Evolutionary conservation across 2,113 vertebrate species (phyloP).

Genomic region (Gnathonemus longibarbis): DNA sequence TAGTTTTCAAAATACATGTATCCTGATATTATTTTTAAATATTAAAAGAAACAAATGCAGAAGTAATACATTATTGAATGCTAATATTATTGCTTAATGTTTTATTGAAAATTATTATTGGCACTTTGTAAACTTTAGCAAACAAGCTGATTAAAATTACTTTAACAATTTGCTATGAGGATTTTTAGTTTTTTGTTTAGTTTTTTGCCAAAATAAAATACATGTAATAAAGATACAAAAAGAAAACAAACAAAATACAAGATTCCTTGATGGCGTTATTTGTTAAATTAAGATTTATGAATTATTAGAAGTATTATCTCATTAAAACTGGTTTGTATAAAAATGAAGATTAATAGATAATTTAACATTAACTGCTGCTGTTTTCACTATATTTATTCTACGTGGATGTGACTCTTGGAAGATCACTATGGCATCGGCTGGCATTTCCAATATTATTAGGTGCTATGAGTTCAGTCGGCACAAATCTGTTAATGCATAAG

Average conservation of each 20-base stretch:
- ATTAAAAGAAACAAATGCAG: neutral
- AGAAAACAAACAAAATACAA: neutral
- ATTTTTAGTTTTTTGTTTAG: constrained; percentile 13
- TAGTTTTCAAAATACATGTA: neutral
- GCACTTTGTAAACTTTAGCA: neutral
- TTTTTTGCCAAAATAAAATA: constrained; percentile 8
- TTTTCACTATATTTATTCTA: constrained; percentile 78
- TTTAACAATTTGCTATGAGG: neutral
- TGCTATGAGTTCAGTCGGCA: constrained; percentile 77
- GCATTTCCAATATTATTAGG: constrained; percentile 83
- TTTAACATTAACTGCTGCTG: constrained; percentile 45
- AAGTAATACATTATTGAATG: neutral
- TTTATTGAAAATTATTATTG: neutral
- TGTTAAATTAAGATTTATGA: neutral
- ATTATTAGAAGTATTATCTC: neutral
- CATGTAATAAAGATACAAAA: neutral
- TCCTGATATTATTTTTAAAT: neutral
- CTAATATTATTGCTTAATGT: neutral
- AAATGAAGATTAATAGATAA: constrained; percentile 5
- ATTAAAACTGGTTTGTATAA: neutral
- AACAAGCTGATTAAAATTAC: neutral
- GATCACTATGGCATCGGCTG: constrained; percentile 69
- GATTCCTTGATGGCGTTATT: neutral
- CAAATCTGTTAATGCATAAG: constrained; percentile 96
- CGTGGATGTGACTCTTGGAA: constrained; percentile 75